phyloP scores from a whole-genome alignment of 2,797 vertebrate species.

The Choloepus didactylus region DNA sequence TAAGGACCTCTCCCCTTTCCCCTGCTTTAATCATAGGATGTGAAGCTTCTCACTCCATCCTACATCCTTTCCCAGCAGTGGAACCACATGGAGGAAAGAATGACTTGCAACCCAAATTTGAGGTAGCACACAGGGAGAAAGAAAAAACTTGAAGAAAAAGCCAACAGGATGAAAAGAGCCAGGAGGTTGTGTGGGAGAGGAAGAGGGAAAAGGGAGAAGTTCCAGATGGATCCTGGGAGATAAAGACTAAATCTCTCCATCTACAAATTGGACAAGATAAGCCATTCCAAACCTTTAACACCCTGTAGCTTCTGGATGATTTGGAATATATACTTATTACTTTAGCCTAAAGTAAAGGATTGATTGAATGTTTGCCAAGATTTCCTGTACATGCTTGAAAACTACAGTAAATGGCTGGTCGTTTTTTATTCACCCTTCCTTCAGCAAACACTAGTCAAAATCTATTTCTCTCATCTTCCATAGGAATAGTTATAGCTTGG shows the following conservation, averaged over 20 bases:
- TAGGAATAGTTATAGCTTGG: background rate
- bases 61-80: background rate
- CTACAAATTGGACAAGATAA: background rate
- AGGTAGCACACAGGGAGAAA: background rate
- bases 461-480: background rate
- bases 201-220: background rate
- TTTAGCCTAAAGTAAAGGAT: background rate
- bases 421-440: background rate
- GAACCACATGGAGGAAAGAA: background rate
- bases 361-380: background rate
- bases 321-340: background rate
- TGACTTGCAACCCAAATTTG: background rate
- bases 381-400: background rate
- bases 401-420: background rate
- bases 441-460: background rate
- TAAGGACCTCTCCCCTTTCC: background rate
- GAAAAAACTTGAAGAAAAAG: conserved; percentile 17
- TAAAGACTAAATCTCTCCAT: background rate
- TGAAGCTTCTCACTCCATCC: background rate
- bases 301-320: background rate
- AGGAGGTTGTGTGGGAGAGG: background rate
- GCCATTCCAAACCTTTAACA: background rate
- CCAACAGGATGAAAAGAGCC: background rate
- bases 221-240: background rate
- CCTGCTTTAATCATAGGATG: background rate